Evolutionary conservation across 2,113 vertebrate species (phyloP), one percentile per base, ranked within the genome.

Genomic region (Pycnonotus jocosus): DNA sequence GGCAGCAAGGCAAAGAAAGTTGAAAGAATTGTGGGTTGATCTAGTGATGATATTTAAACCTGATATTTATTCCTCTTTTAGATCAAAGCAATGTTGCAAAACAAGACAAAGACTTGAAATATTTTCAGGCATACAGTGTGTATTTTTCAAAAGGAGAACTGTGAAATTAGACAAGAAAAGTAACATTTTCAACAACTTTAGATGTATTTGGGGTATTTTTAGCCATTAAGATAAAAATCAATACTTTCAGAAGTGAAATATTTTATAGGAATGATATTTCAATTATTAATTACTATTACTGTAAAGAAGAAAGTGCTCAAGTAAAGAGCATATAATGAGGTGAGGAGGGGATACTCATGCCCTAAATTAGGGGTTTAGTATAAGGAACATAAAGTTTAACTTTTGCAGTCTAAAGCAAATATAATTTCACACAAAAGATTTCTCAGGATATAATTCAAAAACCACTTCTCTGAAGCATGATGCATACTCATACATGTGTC

Each of bases 401-500:
- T 87, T 86, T 8, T 58, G 3, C 4, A 16, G 20, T 60, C 35
- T 65, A 50, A 57, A 69, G 6, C 6, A 74, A 69, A 47, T 86
- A 15, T 13, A 38, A 64, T 61, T 56, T 80, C 4, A 0, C 19
- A 82, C 37, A 82, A 44, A 91, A 64, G 2, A 28, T 71, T 72
- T 91, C 25, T 79, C 57, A 45, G 9, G 4, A 45, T 42, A n/a
- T 25, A 6, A 31, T 7, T 61, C 17, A 85, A 76, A 89, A 95
- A 79, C 50, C 24, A 60, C 7, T 54, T 78, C 9, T 56, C 20
- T n/a, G 3, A 30, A 48, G n/a, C 8, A 13, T 4, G 13, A 2
- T 24, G 13, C 37, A 38, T 0, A 1, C 9, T 53, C 79, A 12
- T 10, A 25, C 1, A 17, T 23, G 2, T 28, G 10, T 17, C 35